A percentile compares a stretch with the other conserved stretches of the same genome.
Conservation (phyloP, 2,888 invertebrate genomes). For the Eupithecia vulgata region DNA sequence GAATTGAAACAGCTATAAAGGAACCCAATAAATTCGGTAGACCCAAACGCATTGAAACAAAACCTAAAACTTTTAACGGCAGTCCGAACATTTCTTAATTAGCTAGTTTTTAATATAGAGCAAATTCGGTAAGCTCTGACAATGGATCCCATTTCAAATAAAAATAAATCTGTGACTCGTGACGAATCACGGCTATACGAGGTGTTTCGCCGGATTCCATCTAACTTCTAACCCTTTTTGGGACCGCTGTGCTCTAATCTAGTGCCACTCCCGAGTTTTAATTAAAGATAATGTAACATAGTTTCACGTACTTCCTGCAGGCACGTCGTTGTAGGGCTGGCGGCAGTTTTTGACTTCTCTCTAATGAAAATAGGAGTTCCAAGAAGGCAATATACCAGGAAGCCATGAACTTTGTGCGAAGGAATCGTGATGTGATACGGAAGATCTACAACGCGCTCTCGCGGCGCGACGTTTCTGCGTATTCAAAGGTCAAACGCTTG, state of each 20-base stretch:
- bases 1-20: constrained; percentile 23
- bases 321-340: constrained; percentile 57
- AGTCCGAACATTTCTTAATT: constrained; percentile 81
- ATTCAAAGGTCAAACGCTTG: constrained; percentile 22
- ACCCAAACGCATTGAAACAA: constrained; percentile 62
- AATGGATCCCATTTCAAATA: constrained; percentile 77
- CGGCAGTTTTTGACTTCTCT: constrained; percentile 33
- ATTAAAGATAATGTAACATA: constrained; percentile 82
- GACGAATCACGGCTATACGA: constrained; percentile 75
- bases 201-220: constrained; percentile 77
- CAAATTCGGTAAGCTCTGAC: constrained; percentile 82
- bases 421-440: constrained; percentile 20
- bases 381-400: constrained; percentile 19
- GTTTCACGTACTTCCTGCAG: constrained; percentile 71
- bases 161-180: constrained; percentile 80
- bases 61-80: constrained; percentile 71
- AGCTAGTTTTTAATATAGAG: constrained; percentile 78
- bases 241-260: constrained; percentile 79
- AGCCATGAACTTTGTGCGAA: constrained; percentile 16
- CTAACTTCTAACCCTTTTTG: constrained; percentile 80
- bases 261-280: constrained; percentile 77
- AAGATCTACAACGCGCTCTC: constrained; percentile 19
- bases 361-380: constrained; percentile 19
- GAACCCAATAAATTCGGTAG: constrained; percentile 54
- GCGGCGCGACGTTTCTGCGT: constrained; percentile 15